Evolutionary conservation across 2,888 invertebrate genomes (phyloP).

Genomic region (Bugula neritina): DNA sequence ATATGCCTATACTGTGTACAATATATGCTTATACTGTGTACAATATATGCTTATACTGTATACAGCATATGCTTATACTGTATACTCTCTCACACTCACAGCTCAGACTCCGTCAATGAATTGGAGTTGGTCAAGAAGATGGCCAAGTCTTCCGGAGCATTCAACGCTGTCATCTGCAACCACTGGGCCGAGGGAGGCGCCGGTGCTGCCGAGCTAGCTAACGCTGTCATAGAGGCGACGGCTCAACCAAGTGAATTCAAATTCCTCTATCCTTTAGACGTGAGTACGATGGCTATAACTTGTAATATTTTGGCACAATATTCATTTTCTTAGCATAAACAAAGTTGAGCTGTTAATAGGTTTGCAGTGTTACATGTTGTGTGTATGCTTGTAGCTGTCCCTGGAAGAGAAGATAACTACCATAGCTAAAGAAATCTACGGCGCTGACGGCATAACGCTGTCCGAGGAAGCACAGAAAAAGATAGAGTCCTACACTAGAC

Average conservation of each 20-base stretch:
- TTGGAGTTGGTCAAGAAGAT: constrained; percentile 69
- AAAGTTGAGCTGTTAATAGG: background rate
- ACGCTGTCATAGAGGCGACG: constrained; percentile 76
- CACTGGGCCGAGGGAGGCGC: constrained; percentile 84
- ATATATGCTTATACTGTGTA: no score
- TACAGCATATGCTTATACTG: no score
- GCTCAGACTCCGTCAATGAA: constrained; percentile 79
- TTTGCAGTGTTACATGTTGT: no score
- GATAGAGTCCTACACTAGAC: constrained; percentile 66
- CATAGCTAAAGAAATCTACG: constrained; percentile 90
- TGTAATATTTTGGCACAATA: no score
- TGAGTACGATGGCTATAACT: no score
- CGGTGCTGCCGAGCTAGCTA: constrained; percentile 79
- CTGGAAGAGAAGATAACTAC: constrained; percentile 79
- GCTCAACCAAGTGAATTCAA: constrained; percentile 59
- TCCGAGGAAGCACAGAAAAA: constrained; percentile 66
- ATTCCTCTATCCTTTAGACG: constrained; percentile 55
- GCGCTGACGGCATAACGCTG: constrained; percentile 79
- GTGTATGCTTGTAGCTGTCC: constrained; percentile 62
- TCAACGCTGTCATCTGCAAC: constrained; percentile 75
- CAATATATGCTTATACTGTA: no score
- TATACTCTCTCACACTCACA: no score
- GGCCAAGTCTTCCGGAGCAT: constrained; percentile 74
- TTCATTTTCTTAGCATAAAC: no score
- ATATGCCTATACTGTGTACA: no score